phyloP scores from a whole-genome alignment of 2,888 invertebrate species.

The Apodemia mormo region DNA sequence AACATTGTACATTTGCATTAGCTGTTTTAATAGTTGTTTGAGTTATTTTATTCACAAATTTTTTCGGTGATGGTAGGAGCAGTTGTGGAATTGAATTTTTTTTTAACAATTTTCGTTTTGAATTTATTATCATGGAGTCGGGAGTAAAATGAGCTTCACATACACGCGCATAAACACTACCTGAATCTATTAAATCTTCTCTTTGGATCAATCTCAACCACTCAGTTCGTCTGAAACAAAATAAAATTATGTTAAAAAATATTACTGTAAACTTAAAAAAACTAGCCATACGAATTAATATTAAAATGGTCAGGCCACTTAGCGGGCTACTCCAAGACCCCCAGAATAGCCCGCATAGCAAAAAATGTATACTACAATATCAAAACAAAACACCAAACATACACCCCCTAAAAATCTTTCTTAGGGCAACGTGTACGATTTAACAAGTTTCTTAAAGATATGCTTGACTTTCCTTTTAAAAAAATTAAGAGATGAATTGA shows the following conservation, averaged over 20 bases:
- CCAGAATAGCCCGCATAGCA: no score
- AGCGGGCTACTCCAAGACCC: no score
- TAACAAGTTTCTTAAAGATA: no score
- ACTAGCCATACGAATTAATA: no score
- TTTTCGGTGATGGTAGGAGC: conserved; percentile 27
- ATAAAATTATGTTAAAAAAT: background rate
- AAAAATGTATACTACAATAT: no score
- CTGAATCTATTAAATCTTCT: conserved; percentile 23
- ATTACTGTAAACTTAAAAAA: no score
- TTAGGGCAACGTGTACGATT: no score
- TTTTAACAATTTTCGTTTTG: conserved; percentile 32
- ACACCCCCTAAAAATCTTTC: no score
- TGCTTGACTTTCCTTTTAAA: no score
- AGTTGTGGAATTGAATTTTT: conserved; percentile 32
- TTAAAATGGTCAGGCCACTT: no score
- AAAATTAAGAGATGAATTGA: no score
- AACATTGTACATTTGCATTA: conserved; percentile 30
- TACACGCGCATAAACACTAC: conserved; percentile 8
- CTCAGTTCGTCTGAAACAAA: conserved; percentile 20
- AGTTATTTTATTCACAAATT: conserved; percentile 27
- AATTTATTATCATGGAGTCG: conserved; percentile 25
- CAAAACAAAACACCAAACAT: no score
- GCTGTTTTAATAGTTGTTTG: conserved; percentile 28
- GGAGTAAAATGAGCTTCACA: conserved; percentile 28
- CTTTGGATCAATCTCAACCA: conserved; percentile 23